Evolutionary conservation across 2,113 vertebrate species (phyloP).

Genomic region (Rhizomys pruinosus): DNA sequence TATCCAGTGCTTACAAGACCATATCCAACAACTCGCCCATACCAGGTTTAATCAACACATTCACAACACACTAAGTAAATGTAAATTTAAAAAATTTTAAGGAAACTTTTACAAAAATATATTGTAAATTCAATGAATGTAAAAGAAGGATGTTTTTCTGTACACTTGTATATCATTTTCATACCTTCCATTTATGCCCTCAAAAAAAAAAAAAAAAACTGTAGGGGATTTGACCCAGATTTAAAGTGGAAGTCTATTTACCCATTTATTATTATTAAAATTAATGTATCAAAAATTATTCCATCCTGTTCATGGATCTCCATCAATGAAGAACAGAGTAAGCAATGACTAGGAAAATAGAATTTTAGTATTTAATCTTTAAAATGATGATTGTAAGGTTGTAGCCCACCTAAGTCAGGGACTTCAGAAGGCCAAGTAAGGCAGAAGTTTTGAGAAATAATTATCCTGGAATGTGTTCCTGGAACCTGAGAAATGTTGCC

Average conservation of each 20-base stretch:
- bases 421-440: too few species aligned
- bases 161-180: background rate
- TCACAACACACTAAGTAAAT: background rate
- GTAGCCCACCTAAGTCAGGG: too few species aligned
- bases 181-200: background rate
- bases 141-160: background rate
- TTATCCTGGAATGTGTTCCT: too few species aligned
- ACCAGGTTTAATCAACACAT: too few species aligned
- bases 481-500: too few species aligned
- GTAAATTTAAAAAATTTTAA: background rate
- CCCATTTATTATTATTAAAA: background rate
- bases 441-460: too few species aligned
- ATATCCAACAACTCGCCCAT: too few species aligned
- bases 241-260: background rate
- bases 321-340: background rate
- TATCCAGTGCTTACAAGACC: too few species aligned
- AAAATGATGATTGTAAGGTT: too few species aligned
- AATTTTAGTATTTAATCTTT: background rate
- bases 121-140: background rate
- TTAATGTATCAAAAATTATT: conserved; percentile 11
- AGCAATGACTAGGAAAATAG: background rate
- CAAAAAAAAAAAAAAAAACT: background rate
- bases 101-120: background rate
- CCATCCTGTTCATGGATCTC: background rate
- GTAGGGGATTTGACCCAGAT: background rate